These are phyloP conservation scores for Leptopilina clavipes DNA, from an alignment of 1,140 invertebrate genomes.

Conservation along the genomic window DNA sequence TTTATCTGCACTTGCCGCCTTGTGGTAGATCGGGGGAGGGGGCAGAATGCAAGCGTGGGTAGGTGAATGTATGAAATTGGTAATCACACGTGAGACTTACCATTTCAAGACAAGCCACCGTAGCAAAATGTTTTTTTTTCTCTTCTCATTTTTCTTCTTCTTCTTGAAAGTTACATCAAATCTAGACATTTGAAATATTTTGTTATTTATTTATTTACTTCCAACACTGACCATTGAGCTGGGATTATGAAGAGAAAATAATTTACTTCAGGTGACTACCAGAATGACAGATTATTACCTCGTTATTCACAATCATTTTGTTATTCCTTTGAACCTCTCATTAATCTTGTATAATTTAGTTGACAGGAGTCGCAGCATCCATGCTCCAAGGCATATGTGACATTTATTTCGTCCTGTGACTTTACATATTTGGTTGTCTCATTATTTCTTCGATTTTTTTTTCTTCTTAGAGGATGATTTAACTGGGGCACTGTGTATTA, in stretches of 20 bases:
- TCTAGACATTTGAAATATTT: neutral
- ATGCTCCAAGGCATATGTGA: neutral
- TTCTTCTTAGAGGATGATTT: neutral
- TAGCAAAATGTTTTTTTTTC: slow-evolving; percentile 6
- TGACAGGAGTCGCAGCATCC: slow-evolving; percentile 1
- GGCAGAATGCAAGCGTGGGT: slow-evolving; percentile 51
- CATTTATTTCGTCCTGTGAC: slow-evolving; percentile 6
- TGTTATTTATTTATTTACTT: slow-evolving; percentile 4
- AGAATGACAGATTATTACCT: slow-evolving; percentile 27
- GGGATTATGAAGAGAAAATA: neutral
- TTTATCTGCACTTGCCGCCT: slow-evolving; percentile 6
- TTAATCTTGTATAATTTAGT: slow-evolving; percentile 22
- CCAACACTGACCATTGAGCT: neutral
- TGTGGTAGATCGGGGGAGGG: slow-evolving; percentile 3
- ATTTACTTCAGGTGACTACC: slow-evolving; percentile 17
- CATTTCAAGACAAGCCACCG: slow-evolving; percentile 13
- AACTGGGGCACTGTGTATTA: neutral
- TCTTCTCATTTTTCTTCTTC: neutral
- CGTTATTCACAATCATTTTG: slow-evolving; percentile 24
- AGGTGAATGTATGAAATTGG: slow-evolving; percentile 53
- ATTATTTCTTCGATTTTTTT: neutral
- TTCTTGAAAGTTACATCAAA: neutral
- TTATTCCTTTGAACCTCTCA: neutral
- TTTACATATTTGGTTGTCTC: neutral
- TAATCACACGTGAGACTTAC: slow-evolving; percentile 34